A percentile compares a stretch with the other conserved stretches of the same genome.
Conservation (phyloP, 1,140 invertebrate genomes). For the Hylaeus anthracinus region DNA sequence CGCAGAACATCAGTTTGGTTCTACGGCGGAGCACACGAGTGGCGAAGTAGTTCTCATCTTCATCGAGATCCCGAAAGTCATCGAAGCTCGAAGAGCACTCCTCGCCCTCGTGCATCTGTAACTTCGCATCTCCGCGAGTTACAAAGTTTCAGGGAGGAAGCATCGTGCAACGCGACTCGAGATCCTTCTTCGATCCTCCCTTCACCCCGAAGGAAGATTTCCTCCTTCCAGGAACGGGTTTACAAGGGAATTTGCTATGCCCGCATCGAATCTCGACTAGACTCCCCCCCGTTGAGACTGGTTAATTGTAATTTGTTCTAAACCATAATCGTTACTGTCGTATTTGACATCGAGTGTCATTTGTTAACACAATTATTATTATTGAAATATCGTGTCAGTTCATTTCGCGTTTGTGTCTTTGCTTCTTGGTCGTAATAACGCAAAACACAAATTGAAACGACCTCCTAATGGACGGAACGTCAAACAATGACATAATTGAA, state of each 20-base stretch:
- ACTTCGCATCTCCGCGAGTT: slow-evolving; percentile 9
- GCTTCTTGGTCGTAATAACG: too few species aligned
- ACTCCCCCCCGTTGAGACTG: too few species aligned
- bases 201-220: too few species aligned
- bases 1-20: background rate
- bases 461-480: too few species aligned
- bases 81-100: background rate
- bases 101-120: background rate
- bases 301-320: too few species aligned
- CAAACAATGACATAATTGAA: too few species aligned
- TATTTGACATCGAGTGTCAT: too few species aligned
- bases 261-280: background rate
- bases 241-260: background rate
- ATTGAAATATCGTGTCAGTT: too few species aligned
- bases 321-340: too few species aligned
- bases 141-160: background rate
- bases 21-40: background rate
- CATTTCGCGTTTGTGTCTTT: too few species aligned
- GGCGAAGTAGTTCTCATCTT: slow-evolving; percentile 4
- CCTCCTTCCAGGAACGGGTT: background rate
- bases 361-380: too few species aligned
- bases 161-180: background rate
- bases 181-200: background rate
- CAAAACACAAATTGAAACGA: too few species aligned
- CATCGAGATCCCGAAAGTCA: background rate